Base-by-base conservation (phyloP, 1,140 invertebrate species). In the Nautilus pompilius region DNA sequence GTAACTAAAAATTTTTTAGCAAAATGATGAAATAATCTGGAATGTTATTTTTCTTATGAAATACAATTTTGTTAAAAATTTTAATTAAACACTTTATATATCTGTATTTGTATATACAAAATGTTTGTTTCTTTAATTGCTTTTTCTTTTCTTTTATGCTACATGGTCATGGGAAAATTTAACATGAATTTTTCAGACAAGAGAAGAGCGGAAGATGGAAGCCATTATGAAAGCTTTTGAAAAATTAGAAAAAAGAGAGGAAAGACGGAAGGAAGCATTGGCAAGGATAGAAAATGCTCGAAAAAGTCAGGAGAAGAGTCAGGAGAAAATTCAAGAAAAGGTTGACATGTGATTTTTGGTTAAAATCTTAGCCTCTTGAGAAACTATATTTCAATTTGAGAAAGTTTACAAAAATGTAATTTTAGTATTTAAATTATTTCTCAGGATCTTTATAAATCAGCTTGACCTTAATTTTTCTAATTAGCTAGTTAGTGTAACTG, bases 141-240 rank as follows among this genome's bases (percentile, higher is more conserved):
- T n/a, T n/a, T n/a, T n/a, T n/a, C n/a, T n/a, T 41, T 41, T 15
- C n/a, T 41, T 15, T 41, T 41, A 13, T 15, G 36, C n/a, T 41
- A 15, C 36, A 41, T 41, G 13, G 13, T 41, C n/a, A 15, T 41
- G 1, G 13, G 13, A 41, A 41, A 41, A 41, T 41, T 41, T 26
- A 32, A 53, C 22, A 60, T 51, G 30, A 55, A 32, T 49, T 58
- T 61, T 69, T 65, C 82, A 92, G 89, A 92, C 91, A 2, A 84
- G 93, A 3, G 95, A 98, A 81, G 95, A 98, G 75, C 87, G 93
- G n/a, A 98, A 98, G 84, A 89, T 98, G 86, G 92, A 95, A 75
- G 93, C 93, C 0, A 94, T 95, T 67, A 90, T 98, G 88, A 93
- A 94, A 76, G 92, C 93, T 0, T 94, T 98, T 80, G 85, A 86